These are phyloP conservation scores for Machimus atricapillus DNA, from an alignment of 2,888 invertebrate genomes.

Conservation along the genomic window DNA sequence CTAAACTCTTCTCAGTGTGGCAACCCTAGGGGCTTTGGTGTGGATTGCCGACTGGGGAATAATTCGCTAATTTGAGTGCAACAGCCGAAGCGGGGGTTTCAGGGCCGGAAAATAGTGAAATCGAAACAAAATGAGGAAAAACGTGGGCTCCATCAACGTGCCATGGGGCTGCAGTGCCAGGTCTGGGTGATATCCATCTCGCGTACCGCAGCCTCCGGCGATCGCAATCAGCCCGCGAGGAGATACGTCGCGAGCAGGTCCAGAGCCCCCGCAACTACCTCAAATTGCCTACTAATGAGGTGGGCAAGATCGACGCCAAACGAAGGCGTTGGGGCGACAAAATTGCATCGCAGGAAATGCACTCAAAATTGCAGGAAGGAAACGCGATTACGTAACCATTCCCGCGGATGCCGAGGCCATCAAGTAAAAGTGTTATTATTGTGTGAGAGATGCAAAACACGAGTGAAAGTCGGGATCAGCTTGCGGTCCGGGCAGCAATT, in stretches of 20 bases:
- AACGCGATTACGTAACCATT: not conserved
- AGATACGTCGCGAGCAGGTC: not conserved
- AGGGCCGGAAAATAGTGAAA: slow-evolving; percentile 2
- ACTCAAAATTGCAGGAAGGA: not conserved
- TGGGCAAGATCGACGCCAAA: not conserved
- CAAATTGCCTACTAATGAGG: slow-evolving; percentile 23
- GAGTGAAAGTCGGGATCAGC: not conserved
- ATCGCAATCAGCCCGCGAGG: slow-evolving; percentile 7
- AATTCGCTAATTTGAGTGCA: not conserved
- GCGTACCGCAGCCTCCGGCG: not conserved
- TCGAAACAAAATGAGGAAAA: slow-evolving; percentile 18
- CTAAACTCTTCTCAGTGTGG: not conserved
- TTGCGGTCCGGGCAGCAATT: not conserved
- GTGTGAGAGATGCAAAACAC: not conserved
- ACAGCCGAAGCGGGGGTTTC: not conserved
- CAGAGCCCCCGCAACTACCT: slow-evolving; percentile 17
- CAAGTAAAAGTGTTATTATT: not conserved
- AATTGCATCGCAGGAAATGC: not conserved
- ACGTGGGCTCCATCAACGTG: not conserved
- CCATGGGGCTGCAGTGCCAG: not conserved
- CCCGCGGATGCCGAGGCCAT: not conserved
- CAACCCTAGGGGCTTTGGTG: not conserved
- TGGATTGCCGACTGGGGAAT: not conserved
- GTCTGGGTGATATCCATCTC: not conserved
- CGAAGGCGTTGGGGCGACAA: not conserved